Evolutionary conservation across 2,888 invertebrate species (phyloP), one percentile per base, ranked within the genome.

Genomic region (Campoletis raptor): DNA sequence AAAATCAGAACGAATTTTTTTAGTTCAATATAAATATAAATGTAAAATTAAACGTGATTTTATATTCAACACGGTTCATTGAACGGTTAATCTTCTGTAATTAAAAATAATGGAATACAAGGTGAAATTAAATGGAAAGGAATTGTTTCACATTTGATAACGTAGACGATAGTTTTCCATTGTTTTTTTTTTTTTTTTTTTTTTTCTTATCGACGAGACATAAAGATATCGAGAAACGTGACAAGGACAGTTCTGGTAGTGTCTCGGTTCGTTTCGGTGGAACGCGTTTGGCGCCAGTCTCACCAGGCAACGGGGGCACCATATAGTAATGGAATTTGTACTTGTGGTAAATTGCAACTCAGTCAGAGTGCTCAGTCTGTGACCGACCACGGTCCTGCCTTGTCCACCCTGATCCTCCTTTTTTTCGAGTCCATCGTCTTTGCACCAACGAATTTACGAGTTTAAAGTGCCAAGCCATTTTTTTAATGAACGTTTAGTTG

Each of bases 311-410:
- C 73, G 48, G 48, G 42, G 48, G 77, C 42, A 83, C 57, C 69
- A 48, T 42, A 79, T 45, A 79, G 83, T 72, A 69, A 83, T 78
- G 73, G 78, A 66, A 79, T 79, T 66, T 52, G 48, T 40, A 54
- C 37, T 66, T 48, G n/a, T 36, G 21, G 73, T 84, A 45, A 57
- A 74, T 66, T 40, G 48, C 72, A 77, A 73, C 64, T 74, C 73
- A 67, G 83, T 67, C 66, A 72, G 78, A 81, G 86, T 87, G 86
- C 86, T 91, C 91, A 91, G 92, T 91, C 90, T 88, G 89, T 91
- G 90, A 92, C 85, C 86, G 90, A 89, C 89, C 89, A 89, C 89
- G 88, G 83, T 85, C 79, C 83, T 85, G 89, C 72, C 81, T 83
- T 24, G 64, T 45, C 45, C 69, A 84, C 30, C 12, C 72, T 61